A percentile compares a stretch with the other conserved stretches of the same genome.
These are phyloP conservation scores for Apogon talboti DNA, from an alignment of 2,797 vertebrate genomes.

Conservation along the genomic window DNA sequence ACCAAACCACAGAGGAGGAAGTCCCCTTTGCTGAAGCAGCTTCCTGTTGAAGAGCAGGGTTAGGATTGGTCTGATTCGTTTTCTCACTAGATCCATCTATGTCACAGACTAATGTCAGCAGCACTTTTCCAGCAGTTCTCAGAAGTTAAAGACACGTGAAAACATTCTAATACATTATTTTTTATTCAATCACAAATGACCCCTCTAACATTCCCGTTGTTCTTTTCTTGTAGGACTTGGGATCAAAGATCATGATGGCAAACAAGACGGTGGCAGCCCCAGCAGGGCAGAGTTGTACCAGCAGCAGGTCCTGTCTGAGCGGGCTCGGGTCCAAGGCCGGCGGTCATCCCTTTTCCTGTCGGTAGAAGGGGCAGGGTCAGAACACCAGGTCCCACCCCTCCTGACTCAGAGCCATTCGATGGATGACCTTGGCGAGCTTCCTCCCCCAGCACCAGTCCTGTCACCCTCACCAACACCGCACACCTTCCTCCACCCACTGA, in stretches of 20 bases:
- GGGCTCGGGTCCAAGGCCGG: conserved; percentile 87
- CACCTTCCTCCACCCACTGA: conserved; percentile 97
- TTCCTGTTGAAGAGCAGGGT: conserved; percentile 94
- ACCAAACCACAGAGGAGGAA: conserved; percentile 96
- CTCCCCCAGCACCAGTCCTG: conserved; percentile 90
- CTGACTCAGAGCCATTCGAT: conserved; percentile 96
- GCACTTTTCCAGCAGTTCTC: background rate
- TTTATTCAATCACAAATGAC: background rate
- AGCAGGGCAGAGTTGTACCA: conserved; percentile 89
- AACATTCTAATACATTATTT: too few relatives aligned
- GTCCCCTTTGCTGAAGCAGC: conserved; percentile 95
- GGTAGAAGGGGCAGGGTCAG: conserved; percentile 90
- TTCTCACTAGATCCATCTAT: background rate
- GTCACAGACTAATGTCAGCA: background rate
- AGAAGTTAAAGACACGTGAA: too few relatives aligned
- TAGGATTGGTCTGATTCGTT: conserved; percentile 20
- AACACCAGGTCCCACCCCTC: conserved; percentile 87
- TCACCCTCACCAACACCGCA: conserved; percentile 90
- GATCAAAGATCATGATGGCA: conserved; percentile 69
- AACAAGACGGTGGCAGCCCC: conserved; percentile 79
- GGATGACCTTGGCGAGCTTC: conserved; percentile 93
- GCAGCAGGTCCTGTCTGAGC: conserved; percentile 85
- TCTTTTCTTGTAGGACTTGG: conserved; percentile 56
- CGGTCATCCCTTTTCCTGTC: conserved; percentile 96
- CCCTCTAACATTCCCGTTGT: background rate